A percentile compares a stretch with the other conserved stretches of the same genome.
phyloP scores from a whole-genome alignment of 2,888 invertebrate species.

The Stenurella melanura region DNA sequence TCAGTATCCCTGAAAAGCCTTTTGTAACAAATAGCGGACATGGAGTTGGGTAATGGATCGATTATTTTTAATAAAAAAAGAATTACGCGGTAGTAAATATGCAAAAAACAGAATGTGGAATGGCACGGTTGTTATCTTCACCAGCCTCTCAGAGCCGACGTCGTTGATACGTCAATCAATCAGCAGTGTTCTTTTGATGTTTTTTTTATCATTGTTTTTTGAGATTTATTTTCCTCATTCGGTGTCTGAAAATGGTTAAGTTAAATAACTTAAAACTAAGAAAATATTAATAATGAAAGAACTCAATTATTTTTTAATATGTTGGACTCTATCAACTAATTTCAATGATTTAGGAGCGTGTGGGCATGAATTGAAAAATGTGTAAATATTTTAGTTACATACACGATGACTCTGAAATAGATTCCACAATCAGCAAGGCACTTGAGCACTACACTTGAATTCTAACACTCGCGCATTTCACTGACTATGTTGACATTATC shows the following conservation, averaged over 20 bases:
- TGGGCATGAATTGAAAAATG: too few relatives aligned
- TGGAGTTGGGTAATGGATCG: not conserved
- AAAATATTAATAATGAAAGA: not conserved
- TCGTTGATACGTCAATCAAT: conserved; percentile 21
- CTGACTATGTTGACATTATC: too few relatives aligned
- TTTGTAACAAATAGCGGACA: not conserved
- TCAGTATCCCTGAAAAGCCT: not conserved
- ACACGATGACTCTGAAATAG: too few relatives aligned
- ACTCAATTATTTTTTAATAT: not conserved
- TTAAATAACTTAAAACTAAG: not conserved
- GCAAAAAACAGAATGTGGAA: not conserved
- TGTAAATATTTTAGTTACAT: too few relatives aligned
- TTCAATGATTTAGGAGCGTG: too few relatives aligned
- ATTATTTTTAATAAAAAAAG: conserved; percentile 4
- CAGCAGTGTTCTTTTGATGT: not conserved
- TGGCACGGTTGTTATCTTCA: not conserved
- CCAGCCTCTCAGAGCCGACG: not conserved
- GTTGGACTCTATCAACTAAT: too few relatives aligned
- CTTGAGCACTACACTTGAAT: too few relatives aligned
- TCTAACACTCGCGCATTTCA: too few relatives aligned
- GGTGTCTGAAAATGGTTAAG: not conserved
- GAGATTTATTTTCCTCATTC: not conserved
- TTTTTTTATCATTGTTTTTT: conserved; percentile 3
- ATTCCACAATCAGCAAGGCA: too few relatives aligned
- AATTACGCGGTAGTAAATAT: conserved; percentile 5